phyloP scores from a whole-genome alignment of 1,140 invertebrate genomes.

The Halotydeus destructor region DNA sequence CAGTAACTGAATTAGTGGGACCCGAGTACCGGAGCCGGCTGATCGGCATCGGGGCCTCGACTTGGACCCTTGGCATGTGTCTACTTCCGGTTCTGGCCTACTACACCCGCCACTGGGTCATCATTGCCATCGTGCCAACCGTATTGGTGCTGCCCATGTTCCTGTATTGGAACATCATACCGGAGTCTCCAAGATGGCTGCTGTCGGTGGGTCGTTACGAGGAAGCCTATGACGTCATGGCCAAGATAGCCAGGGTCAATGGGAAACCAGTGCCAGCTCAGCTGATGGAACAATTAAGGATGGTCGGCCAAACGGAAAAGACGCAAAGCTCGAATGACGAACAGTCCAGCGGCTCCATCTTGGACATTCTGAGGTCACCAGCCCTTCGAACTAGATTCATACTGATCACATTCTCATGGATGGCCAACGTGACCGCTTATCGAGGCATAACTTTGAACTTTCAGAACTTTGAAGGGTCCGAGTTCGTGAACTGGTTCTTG shows the following conservation, averaged over 20 bases:
- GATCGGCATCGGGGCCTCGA: slow-evolving; percentile 62
- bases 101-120: slow-evolving; percentile 53
- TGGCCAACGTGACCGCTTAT: no score
- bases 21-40: slow-evolving; percentile 73
- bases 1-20: slow-evolving; percentile 65
- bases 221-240: slow-evolving; percentile 27
- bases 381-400: no score
- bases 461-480: slow-evolving; percentile 19
- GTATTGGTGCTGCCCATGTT: slow-evolving; percentile 8
- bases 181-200: slow-evolving; percentile 38
- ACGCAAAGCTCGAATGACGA: no score
- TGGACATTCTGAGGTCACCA: no score
- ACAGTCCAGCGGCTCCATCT: no score
- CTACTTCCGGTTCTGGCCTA: slow-evolving; percentile 57
- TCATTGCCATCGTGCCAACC: slow-evolving; percentile 13
- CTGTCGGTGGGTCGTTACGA: slow-evolving; percentile 20
- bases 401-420: no score
- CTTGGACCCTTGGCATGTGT: slow-evolving; percentile 63
- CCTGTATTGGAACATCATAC: slow-evolving; percentile 28
- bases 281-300: no score
- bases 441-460: slow-evolving; percentile 19
- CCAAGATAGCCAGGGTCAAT: slow-evolving; percentile 25
- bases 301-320: no score
- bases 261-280: no score
- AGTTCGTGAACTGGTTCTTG: slow-evolving; percentile 43